These are phyloP conservation scores for Macrophya alboannulata DNA, from an alignment of 2,888 invertebrate genomes.

Conservation along the genomic window DNA sequence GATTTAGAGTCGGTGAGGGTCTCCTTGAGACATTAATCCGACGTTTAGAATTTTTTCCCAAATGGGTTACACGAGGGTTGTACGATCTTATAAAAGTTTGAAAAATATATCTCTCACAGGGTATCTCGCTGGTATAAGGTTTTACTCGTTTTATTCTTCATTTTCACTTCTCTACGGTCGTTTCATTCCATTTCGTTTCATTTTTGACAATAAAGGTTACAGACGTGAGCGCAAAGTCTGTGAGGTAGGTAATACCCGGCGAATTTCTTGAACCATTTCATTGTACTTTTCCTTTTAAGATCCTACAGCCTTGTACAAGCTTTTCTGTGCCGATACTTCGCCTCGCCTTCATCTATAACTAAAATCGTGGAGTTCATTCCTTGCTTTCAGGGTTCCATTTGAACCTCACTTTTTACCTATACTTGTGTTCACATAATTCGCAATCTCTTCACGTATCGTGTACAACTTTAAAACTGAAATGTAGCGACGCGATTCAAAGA, in stretches of 20 bases:
- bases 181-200: background rate
- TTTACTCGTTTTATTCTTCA: background rate
- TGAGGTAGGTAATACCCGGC: background rate
- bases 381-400: background rate
- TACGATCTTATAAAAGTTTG: background rate
- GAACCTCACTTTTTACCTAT: background rate
- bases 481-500: background rate
- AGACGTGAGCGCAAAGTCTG: background rate
- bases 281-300: slow-evolving; percentile 27
- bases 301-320: background rate
- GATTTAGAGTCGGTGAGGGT: background rate
- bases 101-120: background rate
- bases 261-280: background rate
- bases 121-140: background rate
- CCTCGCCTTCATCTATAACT: background rate
- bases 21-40: background rate
- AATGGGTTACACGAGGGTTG: background rate
- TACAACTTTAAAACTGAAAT: background rate
- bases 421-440: background rate
- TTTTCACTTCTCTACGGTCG: background rate
- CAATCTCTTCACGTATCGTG: background rate
- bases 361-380: background rate
- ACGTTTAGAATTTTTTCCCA: background rate
- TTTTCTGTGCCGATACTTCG: background rate
- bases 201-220: background rate